phyloP scores from a whole-genome alignment of 2,113 vertebrate species.

The Chrysochloris asiatica region DNA sequence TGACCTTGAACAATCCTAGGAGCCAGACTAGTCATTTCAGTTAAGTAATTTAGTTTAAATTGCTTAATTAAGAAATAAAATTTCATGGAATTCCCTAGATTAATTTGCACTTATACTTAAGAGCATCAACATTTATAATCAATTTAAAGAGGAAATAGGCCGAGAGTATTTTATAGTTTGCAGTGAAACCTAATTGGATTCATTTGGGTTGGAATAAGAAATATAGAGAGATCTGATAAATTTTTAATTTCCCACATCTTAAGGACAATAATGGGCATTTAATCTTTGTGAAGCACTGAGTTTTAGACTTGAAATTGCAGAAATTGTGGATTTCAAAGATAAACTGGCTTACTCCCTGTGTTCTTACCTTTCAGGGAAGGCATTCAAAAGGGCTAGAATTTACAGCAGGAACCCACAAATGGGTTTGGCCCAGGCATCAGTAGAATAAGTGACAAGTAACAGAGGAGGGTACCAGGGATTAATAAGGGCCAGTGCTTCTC shows the following conservation, averaged over 20 bases:
- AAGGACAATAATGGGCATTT: constrained; percentile 68
- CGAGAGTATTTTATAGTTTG: constrained; percentile 71
- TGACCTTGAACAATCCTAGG: constrained; percentile 63
- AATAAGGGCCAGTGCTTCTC: not conserved
- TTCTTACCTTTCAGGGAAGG: constrained; percentile 20
- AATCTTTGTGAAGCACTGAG: constrained; percentile 62
- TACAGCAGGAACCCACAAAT: not conserved
- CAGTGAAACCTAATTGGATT: constrained; percentile 76
- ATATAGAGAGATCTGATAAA: constrained; percentile 69
- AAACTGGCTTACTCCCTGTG: not conserved
- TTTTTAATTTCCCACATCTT: constrained; percentile 77
- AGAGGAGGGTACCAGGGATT: not conserved
- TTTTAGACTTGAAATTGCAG: constrained; percentile 67
- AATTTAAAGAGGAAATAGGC: constrained; percentile 77
- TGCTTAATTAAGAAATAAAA: constrained; percentile 79
- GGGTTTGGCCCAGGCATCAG: fast-evolving
- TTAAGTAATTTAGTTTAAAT: constrained; percentile 77
- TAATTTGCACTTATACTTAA: constrained; percentile 79
- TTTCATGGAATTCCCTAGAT: constrained; percentile 74
- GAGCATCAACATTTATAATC: constrained; percentile 79
- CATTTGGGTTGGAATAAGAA: constrained; percentile 72
- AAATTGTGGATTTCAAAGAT: constrained; percentile 43
- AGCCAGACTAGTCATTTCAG: constrained; percentile 70
- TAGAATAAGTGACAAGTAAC: not conserved
- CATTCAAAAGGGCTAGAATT: not conserved